phyloP scores from a whole-genome alignment of 2,113 vertebrate genomes.

The Balaeniceps rex region DNA sequence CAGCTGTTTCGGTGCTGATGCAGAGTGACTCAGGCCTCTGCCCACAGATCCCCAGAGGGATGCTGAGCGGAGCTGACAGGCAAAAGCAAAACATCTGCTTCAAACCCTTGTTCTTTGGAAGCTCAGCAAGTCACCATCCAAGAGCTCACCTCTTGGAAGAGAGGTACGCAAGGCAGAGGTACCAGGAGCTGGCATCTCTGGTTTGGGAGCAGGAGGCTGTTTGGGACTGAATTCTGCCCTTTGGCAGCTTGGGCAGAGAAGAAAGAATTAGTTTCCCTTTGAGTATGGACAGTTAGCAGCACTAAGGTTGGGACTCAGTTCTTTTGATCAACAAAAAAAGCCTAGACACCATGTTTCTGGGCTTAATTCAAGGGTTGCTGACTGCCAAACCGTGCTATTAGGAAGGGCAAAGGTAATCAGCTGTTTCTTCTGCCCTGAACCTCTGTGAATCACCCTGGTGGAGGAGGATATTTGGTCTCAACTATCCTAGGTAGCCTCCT shows the following conservation, averaged over 20 bases:
- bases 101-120: neutral
- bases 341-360: neutral
- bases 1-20: neutral
- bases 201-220: neutral
- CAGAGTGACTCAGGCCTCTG: neutral
- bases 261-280: neutral
- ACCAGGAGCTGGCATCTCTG: neutral
- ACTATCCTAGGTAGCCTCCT: neutral
- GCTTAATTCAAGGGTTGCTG: neutral
- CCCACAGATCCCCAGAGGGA: neutral
- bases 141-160: neutral
- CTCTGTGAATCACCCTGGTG: neutral
- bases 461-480: neutral
- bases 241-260: neutral
- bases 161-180: neutral
- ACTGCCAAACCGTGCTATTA: neutral
- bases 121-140: neutral
- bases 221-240: neutral
- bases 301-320: neutral
- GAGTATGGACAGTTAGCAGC: neutral
- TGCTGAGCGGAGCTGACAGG: constrained; percentile 8
- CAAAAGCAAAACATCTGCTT: neutral
- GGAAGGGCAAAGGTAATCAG: neutral
- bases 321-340: neutral
- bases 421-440: neutral